phyloP scores from a whole-genome alignment of 2,888 invertebrate genomes.

The Pardosa pseudoannulata region DNA sequence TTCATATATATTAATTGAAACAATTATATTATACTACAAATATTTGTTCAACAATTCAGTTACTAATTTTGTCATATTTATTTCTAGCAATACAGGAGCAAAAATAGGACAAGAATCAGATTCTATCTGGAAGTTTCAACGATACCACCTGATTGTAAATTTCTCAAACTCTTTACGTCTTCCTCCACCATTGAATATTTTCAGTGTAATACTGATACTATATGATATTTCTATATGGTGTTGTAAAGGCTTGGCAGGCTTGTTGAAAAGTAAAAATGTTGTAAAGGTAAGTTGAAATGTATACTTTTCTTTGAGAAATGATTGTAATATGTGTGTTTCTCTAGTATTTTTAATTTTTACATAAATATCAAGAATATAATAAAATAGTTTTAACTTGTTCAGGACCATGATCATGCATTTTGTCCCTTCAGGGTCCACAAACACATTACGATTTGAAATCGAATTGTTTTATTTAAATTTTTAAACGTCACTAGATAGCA shows the following conservation, averaged over 20 bases:
- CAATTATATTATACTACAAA: neutral
- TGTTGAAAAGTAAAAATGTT: neutral
- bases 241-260: neutral
- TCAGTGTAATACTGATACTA: slow-evolving; percentile 24
- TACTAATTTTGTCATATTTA: no score
- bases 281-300: neutral
- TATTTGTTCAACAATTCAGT: neutral
- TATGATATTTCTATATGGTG: neutral
- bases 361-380: no score
- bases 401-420: no score
- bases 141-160: slow-evolving; percentile 77
- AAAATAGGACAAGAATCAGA: slow-evolving; percentile 75
- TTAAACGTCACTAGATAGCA: no score
- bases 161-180: slow-evolving; percentile 76
- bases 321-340: no score
- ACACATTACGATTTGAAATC: no score
- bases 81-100: slow-evolving; percentile 71
- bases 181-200: slow-evolving; percentile 77
- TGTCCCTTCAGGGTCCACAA: no score
- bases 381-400: no score
- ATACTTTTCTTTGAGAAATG: no score
- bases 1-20: neutral
- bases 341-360: no score
- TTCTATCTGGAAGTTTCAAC: slow-evolving; percentile 77
- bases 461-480: no score